Evolutionary conservation across 2,888 invertebrate species (phyloP), one percentile per base, ranked within the genome.

Genomic region (Prenolepis imparis): DNA sequence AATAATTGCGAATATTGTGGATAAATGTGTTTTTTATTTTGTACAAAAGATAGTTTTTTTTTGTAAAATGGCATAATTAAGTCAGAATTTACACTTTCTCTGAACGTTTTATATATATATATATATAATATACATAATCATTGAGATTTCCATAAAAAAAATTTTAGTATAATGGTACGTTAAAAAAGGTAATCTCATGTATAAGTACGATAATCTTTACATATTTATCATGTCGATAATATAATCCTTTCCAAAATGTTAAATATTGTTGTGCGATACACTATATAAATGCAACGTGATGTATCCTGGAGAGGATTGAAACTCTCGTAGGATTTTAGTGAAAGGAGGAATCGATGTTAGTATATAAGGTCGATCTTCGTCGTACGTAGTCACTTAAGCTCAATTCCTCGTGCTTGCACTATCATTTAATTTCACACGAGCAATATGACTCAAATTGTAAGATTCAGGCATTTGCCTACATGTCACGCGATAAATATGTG

Each of bases 291-390:
- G 66, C 55, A 44, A 39, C 21, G 36, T 64, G 72, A 52, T 64
- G 81, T 86, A 90, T 83, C 73, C 82, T 83, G 55, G 90, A 90
- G 92, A 90, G 91, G 89, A 90, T 90, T 86, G 88, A 84, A 83
- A 91, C 89, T 91, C 73, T 82, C 87, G 83, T 81, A 88, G 88
- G 86, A 87, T 88, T 88, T 77, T 85, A 90, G 93, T 92, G 93
- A 94, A 93, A 93, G 94, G 94, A 93, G 92, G 93, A 92, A 92
- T 91, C 90, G 89, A 92, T 87, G 89, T 90, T 90, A 90, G 90
- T 94, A 94, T 94, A 94, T 94, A 94, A 94, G 93, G 92, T 86
- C 85, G 85, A 59, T 75, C 82, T 84, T 87, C 85, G 59, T 87
- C 88, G 84, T 84, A 88, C 85, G 84, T 85, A 85, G 90, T 91